Percentiles rank a stretch among this genome's conserved stretches.
phyloP scores from a whole-genome alignment of 92 coral and sea anemone species.

The Nematostella vectensis region DNA sequence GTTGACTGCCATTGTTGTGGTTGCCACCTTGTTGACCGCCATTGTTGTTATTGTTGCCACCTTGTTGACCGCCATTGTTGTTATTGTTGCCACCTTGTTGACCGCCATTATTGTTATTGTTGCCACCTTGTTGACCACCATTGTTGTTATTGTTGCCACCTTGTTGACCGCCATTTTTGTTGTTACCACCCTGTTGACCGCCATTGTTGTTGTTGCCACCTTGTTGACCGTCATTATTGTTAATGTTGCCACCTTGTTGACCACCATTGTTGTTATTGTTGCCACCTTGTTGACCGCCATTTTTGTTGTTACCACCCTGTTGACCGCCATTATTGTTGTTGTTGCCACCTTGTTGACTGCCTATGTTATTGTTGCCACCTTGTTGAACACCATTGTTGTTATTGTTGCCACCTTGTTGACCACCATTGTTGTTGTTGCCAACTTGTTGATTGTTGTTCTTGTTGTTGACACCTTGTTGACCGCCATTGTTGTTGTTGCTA shows the following conservation, averaged over 20 bases:
- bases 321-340: background rate
- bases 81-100: background rate
- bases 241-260: background rate
- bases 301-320: background rate
- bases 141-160: background rate
- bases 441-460: background rate
- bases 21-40: slow-evolving; percentile 1
- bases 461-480: background rate
- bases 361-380: background rate
- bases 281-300: background rate
- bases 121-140: background rate
- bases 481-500: background rate
- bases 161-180: slow-evolving; percentile 2
- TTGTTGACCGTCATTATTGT: slow-evolving; percentile 1
- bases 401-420: background rate
- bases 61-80: too few species aligned
- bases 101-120: background rate
- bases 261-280: background rate
- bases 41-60: background rate
- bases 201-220: slow-evolving; percentile 1
- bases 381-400: background rate
- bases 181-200: slow-evolving; percentile 1
- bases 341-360: background rate
- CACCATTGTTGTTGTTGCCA: background rate
- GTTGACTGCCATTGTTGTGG: background rate